Evolutionary conservation across 2,113 vertebrate genomes (phyloP).

Genomic region (Corythornis madagascariensis): DNA sequence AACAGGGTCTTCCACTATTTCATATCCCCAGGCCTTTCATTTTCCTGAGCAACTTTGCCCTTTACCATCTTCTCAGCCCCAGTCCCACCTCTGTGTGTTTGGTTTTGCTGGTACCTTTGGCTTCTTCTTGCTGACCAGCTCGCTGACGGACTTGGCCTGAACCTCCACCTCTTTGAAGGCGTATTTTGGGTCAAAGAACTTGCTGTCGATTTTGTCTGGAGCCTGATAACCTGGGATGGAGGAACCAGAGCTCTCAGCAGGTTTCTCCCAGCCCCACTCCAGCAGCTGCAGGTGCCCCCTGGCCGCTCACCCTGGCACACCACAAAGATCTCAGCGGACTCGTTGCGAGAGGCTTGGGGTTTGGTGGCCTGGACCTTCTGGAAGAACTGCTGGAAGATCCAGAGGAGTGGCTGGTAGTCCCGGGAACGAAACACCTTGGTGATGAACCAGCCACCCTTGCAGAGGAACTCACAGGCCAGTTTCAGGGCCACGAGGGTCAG

Average conservation of each 20-base stretch:
- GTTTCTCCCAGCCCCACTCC: not conserved
- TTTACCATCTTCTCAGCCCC: fast-evolving
- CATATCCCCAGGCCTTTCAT: fast-evolving
- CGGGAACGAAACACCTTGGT: constrained; percentile 97
- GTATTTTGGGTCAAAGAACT: constrained; percentile 95
- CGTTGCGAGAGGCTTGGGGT: constrained; percentile 93
- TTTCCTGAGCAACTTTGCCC: fast-evolving
- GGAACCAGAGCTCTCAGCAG: not conserved
- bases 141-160: constrained; percentile 88
- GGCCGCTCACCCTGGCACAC: constrained; percentile 87
- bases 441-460: constrained; percentile 91
- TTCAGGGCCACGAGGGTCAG: constrained; percentile 93
- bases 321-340: constrained; percentile 98
- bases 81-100: fast-evolving
- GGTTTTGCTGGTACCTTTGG: constrained; percentile 80
- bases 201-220: constrained; percentile 93
- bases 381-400: constrained; percentile 98
- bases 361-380: constrained; percentile 94
- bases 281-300: fast-evolving
- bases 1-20: not conserved
- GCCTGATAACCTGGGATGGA: constrained; percentile 84
- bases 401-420: constrained; percentile 94
- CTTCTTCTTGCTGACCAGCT: constrained; percentile 88
- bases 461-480: constrained; percentile 90
- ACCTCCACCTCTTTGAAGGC: constrained; percentile 97